Evolutionary conservation across 2,113 vertebrate genomes (phyloP), one percentile per base, ranked within the genome.

Genomic region (Zosterops lateralis): DNA sequence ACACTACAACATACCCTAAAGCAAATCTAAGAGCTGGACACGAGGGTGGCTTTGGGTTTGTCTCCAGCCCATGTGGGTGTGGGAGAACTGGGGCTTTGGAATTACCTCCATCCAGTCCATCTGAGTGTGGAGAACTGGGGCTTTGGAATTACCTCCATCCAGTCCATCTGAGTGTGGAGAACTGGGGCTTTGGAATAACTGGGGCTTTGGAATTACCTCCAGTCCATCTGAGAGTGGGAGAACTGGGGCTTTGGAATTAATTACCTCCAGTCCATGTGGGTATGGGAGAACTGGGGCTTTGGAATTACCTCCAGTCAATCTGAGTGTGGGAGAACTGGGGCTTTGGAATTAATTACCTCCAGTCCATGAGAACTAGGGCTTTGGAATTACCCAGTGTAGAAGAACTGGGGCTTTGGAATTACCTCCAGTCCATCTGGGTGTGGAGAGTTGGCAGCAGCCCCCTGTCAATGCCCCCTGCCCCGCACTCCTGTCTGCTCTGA

Each of bases 1-100:
- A 38, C 65, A 36, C 78, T 91, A 85, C 79, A 90, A 84, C 89
- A 84, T 36, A 87, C 47, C 77, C 64, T 85, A 17, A 56, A 71
- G n/a, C 14, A 18, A 61, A 3, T 45, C 67, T 13, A 25, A 32
- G 45, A 61, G 50, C 51, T 0, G 10, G 79, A 65, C 50, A 14
- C 0, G 36, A 2, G 26, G 48, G 15, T 62, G 56, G 40, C 68
- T 80, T 32, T 71, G 64, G 66, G 29, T 78, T 82, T 50, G 17
- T 13, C 45, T 34, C 44, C 65, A 34, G 17, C 20, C 1, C 2
- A 4, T 34, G 4, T 2, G 5, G 10, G 40, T 15, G 34, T 8
- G 11, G 29, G 38, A 61, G 36, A 68, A 50, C 14, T 4, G 0
- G 15, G 57, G 38, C 61, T 78, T 31, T 64, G 66, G 36, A 31